Percentiles rank a stretch among this genome's conserved stretches.
These are phyloP conservation scores for Philereme transversata DNA, from an alignment of 2,888 invertebrate genomes.

Conservation along the genomic window DNA sequence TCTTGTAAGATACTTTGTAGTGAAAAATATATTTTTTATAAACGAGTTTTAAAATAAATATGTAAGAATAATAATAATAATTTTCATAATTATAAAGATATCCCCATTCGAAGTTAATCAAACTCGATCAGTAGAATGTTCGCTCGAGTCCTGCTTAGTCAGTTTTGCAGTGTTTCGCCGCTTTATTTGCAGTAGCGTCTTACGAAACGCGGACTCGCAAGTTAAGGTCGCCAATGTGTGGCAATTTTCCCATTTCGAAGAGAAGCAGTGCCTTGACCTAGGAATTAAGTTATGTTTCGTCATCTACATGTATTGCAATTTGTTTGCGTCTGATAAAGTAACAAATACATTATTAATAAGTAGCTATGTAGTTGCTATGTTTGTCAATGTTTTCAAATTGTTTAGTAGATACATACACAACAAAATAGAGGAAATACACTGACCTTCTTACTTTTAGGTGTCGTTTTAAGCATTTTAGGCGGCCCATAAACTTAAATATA, in stretches of 20 bases:
- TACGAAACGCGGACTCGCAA: conserved; percentile 71
- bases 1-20: too few species aligned
- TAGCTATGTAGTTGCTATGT: not conserved
- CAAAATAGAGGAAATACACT: too few species aligned
- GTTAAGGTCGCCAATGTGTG: conserved; percentile 79
- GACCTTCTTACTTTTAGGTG: too few species aligned
- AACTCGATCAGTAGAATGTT: not conserved
- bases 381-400: not conserved
- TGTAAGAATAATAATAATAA: too few species aligned
- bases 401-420: not conserved
- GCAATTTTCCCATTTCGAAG: conserved; percentile 83
- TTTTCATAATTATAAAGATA: too few species aligned
- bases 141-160: conserved; percentile 12
- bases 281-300: conserved; percentile 78
- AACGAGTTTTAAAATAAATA: too few species aligned
- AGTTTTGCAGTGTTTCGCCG: conserved; percentile 47
- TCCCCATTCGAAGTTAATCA: not conserved
- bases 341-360: conserved; percentile 4
- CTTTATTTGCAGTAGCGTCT: conserved; percentile 59
- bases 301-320: conserved; percentile 65
- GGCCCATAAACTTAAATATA: too few species aligned
- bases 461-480: too few species aligned
- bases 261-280: conserved; percentile 81
- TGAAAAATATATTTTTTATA: too few species aligned
- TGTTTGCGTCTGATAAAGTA: conserved; percentile 37